These are phyloP conservation scores for Mus musculus DNA, from an alignment of 2,113 vertebrate genomes.

Conservation along the genomic window DNA sequence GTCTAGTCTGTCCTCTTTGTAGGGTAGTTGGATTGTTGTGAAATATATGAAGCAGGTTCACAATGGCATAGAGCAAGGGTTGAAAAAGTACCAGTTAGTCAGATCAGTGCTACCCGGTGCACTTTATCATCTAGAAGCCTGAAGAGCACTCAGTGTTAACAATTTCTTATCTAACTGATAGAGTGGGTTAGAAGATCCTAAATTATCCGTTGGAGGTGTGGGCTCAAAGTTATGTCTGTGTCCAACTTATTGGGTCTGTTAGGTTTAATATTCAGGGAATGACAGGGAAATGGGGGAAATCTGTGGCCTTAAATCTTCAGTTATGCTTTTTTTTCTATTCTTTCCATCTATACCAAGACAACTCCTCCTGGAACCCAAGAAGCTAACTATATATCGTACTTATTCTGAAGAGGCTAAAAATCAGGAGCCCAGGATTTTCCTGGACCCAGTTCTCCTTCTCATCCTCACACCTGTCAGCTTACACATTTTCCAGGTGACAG, in stretches of 20 bases:
- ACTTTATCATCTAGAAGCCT: neutral
- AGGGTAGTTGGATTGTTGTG: neutral
- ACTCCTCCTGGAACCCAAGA: neutral
- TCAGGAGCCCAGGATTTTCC: neutral
- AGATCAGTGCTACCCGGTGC: neutral
- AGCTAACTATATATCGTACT: neutral
- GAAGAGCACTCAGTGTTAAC: neutral
- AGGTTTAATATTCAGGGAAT: neutral
- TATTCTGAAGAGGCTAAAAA: neutral
- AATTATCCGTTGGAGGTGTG: neutral
- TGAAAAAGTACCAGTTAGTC: too few species aligned
- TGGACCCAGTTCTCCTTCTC: neutral
- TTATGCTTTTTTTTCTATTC: neutral
- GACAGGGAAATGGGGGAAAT: neutral
- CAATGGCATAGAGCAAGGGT: neutral
- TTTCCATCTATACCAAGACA: neutral
- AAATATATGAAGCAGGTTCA: neutral
- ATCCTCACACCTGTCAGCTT: neutral
- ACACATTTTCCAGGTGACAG: neutral
- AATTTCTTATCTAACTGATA: neutral
- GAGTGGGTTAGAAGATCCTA: neutral
- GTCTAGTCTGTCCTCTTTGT: neutral
- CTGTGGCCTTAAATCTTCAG: neutral
- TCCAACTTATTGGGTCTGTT: neutral
- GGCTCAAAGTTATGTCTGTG: neutral